Evolutionary conservation across 2,797 vertebrate species (phyloP), one percentile per base, ranked within the genome.

Genomic region (Schizothorax lantsangensis): DNA sequence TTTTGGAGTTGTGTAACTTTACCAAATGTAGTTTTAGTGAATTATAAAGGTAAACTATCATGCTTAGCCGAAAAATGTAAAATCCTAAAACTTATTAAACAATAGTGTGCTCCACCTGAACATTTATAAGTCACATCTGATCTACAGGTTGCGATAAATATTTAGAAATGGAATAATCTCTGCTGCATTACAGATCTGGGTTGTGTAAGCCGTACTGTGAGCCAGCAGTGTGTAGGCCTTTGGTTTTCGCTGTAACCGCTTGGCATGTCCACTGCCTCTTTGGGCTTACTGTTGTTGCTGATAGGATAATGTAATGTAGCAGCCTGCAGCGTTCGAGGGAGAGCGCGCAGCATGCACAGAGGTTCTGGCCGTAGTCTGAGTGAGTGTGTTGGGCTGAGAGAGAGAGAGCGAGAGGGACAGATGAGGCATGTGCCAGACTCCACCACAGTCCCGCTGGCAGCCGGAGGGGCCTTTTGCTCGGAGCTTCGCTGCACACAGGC

Each of bases 401-500:
- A 66, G 83, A 49, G 73, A 43, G 40, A 43, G 40, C 15, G 45
- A 85, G 72, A 88, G 84, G 69, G 81, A 73, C 23, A 47, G 83
- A 38, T 73, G 7, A 84, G 81, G 64, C 47, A 47, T 90, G 88
- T 88, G 86, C 59, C 75, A 88, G 88, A 80, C 84, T 88, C 59
- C 81, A 86, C 71, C 40, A 26, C 86, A 87, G 73, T 80, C 71
- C 74, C n/a, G 45, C 80, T 87, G 81, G 78, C 87, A 90, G 82
- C 86, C 54, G 59, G 84, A 89, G 47, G 54, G 77, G 38, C 81
- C 88, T 84, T 72, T 86, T 78, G 75, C 30, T 82, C 11, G 33
- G 68, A 74, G 77, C 84, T 47, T 49, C 17, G 21, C 69, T 81
- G 36, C 9, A 14, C 62, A 81, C 64, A 68, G 69, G 73, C 68